A percentile compares a stretch with the other conserved stretches of the same genome.
These are phyloP conservation scores for Carlito syrichta DNA, from an alignment of 2,113 vertebrate species.

Conservation along the genomic window DNA sequence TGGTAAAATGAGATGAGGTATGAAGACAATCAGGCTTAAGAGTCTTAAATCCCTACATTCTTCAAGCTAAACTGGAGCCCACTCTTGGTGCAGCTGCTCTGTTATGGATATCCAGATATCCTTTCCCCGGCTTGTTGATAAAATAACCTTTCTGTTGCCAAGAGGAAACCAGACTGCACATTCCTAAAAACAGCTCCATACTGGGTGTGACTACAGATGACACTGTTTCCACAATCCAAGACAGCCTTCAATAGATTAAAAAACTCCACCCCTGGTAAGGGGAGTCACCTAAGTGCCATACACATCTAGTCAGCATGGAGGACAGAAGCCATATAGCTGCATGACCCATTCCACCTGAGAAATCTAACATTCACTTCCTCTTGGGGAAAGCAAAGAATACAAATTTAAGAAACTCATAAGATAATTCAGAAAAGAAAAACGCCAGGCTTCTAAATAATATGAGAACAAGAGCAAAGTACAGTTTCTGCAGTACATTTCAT, in stretches of 20 bases:
- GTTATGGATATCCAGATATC: slow-evolving; percentile 19
- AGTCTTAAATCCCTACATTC: slow-evolving; percentile 21
- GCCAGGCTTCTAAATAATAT: background rate
- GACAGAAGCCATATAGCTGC: background rate
- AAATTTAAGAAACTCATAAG: background rate
- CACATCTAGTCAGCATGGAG: background rate
- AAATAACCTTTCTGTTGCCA: slow-evolving; percentile 73
- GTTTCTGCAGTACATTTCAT: background rate
- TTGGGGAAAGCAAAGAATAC: background rate
- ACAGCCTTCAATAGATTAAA: background rate
- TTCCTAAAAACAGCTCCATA: slow-evolving; percentile 35
- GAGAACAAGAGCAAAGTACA: background rate
- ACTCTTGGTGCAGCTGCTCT: slow-evolving; percentile 68
- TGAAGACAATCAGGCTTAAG: background rate
- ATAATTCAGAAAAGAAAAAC: background rate
- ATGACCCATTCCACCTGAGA: background rate
- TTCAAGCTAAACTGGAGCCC: slow-evolving; percentile 19
- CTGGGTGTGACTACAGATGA: slow-evolving; percentile 57
- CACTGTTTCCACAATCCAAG: slow-evolving; percentile 60
- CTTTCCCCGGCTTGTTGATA: slow-evolving; percentile 76
- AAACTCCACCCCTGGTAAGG: background rate
- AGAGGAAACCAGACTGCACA: slow-evolving; percentile 64
- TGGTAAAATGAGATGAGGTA: background rate
- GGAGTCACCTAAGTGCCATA: background rate
- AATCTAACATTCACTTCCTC: background rate